Base-by-base conservation (phyloP, 64 coral and sea anemone genomes). In the Dendronephthya gigantea region DNA sequence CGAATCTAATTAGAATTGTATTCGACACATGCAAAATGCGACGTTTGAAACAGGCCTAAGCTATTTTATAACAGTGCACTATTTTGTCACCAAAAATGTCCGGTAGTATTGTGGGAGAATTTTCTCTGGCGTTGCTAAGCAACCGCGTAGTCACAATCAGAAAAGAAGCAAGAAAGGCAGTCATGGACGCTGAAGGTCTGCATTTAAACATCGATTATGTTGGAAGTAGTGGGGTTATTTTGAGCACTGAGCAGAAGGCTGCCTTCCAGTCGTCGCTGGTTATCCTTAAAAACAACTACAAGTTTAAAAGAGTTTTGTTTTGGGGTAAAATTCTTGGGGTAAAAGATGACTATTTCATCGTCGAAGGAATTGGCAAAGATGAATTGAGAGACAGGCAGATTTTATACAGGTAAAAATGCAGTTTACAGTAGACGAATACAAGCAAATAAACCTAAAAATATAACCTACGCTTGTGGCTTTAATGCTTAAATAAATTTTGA, bases 251-350 rank as follows among this genome's bases (percentile, higher is more conserved):
- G 50, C 95, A 98, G 82, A 98, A 98, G 56, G 92, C 95, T 22
- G 95, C 95, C 82, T 90, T 98, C 32, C 95, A 98, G 85, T 98
- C 95, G 49, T 98, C 95, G 13, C 58, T 98, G 52, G 92, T 98
- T 30, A 98, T 98, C 85, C 49, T 92, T 84, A 93, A 85, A 81
- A 93, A 84, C 37, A 98, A 98, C 51, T 98, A 98, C 92, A 98
- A 98, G 83, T 98, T 98, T 88, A 36, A 81, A 62, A 49, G 85
- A 86, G 95, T 98, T 28, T 85, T 91, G 49, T 98, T 93, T 83
- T 98, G 95, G 95, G 95, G 95, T 10, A 98, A 98, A 84, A 92
- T 98, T 85, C 58, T 93, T 88, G 95, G 95, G 47, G 95, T 98
- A 30, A 98, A 98, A 70, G 93, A 91, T 47, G 90, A 93, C 56